phyloP scores from a whole-genome alignment of 2,113 vertebrate species.

The Carlito syrichta region DNA sequence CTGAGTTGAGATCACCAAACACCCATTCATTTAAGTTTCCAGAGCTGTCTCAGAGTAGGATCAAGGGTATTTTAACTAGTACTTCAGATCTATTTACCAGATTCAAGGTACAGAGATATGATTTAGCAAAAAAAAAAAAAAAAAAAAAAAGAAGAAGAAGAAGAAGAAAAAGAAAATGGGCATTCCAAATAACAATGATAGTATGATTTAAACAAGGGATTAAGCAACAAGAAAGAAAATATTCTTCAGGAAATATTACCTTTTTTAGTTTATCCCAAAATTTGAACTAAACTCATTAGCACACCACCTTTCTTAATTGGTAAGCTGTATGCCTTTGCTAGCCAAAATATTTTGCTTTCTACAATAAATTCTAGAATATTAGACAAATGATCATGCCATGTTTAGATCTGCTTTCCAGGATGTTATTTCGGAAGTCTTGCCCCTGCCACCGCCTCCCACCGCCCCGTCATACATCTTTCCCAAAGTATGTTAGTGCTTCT shows the following conservation, averaged over 20 bases:
- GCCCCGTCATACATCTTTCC: not conserved
- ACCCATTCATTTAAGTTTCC: conserved; percentile 75
- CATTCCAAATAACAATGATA: not conserved
- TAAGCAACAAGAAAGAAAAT: conserved; percentile 14
- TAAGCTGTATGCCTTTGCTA: not conserved
- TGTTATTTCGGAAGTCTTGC: not conserved
- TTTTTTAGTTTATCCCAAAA: conserved; percentile 42
- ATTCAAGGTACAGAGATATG: conserved; percentile 38
- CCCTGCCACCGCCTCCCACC: not conserved
- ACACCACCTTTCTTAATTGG: conserved; percentile 23
- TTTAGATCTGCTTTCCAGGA: not conserved
- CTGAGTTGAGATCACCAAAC: conserved; percentile 75
- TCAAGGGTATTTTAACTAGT: conserved; percentile 71
- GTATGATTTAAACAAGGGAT: not conserved
- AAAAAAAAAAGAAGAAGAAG: not conserved
- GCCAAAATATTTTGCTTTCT: conserved; percentile 45
- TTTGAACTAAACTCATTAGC: conserved; percentile 63
- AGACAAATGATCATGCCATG: not conserved
- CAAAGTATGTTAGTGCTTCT: not conserved
- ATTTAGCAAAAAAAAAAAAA: not conserved
- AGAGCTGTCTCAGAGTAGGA: conserved; percentile 59
- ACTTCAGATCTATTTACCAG: conserved; percentile 54
- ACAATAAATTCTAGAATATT: conserved; percentile 46
- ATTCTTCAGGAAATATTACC: not conserved
- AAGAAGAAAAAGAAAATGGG: not conserved